These are phyloP conservation scores for Mus spretus DNA, from an alignment of 2,797 vertebrate species.

Conservation along the genomic window DNA sequence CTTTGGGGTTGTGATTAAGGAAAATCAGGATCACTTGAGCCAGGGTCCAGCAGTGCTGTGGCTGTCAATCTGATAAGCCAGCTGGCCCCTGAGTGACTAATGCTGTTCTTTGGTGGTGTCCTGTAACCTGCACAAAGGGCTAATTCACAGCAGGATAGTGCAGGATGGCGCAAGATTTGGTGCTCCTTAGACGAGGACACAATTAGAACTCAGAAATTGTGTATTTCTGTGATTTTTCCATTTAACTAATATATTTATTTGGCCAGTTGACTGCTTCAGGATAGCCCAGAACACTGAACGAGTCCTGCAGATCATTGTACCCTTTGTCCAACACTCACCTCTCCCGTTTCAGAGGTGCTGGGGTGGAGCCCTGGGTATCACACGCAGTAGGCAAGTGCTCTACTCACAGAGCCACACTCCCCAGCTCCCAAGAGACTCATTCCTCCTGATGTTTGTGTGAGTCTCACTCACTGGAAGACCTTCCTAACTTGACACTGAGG, in stretches of 20 bases:
- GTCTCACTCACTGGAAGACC: background rate
- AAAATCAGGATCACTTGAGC: background rate
- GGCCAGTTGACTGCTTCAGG: background rate
- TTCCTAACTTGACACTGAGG: background rate
- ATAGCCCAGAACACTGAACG: background rate
- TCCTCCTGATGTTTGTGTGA: background rate
- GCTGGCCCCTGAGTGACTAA: background rate
- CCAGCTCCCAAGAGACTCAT: background rate
- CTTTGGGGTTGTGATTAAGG: background rate
- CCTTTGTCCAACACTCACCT: background rate
- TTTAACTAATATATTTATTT: background rate
- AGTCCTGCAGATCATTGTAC: background rate
- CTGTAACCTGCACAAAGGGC: background rate
- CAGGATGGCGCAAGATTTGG: background rate
- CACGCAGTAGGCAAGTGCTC: background rate
- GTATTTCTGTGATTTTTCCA: constrained; percentile 33
- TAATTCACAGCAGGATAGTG: background rate
- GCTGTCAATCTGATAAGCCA: background rate
- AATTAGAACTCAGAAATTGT: background rate
- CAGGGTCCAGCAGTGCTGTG: background rate
- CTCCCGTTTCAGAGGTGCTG: background rate
- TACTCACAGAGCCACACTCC: background rate
- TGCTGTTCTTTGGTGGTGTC: background rate
- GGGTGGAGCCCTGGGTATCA: background rate
- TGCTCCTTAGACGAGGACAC: background rate